These are phyloP conservation scores for Delphinapterus leucas DNA, from an alignment of 2,113 vertebrate genomes.

Conservation along the genomic window DNA sequence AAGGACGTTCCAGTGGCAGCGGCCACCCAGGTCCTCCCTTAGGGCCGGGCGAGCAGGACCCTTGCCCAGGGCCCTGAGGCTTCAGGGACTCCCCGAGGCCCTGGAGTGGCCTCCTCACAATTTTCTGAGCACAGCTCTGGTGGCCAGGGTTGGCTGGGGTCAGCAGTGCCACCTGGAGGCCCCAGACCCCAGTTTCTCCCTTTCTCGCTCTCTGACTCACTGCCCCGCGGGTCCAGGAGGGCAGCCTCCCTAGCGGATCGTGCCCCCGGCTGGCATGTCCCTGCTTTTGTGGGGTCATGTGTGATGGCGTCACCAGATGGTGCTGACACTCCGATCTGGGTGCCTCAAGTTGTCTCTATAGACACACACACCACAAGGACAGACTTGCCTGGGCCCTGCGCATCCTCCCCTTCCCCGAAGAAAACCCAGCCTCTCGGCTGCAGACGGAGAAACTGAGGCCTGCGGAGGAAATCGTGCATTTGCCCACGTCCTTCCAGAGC, in stretches of 20 bases:
- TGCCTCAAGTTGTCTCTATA: neutral
- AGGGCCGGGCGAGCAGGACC: too few relatives aligned
- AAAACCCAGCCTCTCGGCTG: neutral
- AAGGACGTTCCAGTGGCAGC: neutral
- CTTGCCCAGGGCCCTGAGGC: neutral
- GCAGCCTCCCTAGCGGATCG: fast-evolving
- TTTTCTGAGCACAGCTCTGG: neutral
- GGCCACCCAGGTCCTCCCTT: neutral
- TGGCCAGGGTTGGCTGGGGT: too few relatives aligned
- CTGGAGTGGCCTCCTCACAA: neutral
- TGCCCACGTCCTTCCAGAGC: neutral
- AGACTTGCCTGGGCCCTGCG: too few relatives aligned
- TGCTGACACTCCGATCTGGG: too few relatives aligned
- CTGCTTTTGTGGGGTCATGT: neutral
- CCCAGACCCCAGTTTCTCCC: fast-evolving
- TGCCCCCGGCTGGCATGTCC: fast-evolving
- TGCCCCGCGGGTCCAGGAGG: neutral
- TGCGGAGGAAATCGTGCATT: neutral
- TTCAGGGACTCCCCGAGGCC: neutral
- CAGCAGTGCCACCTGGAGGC: neutral
- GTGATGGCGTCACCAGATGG: neutral
- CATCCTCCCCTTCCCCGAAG: neutral
- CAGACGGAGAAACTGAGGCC: neutral
- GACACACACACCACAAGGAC: neutral
- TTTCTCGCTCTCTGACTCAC: neutral